Evolutionary conservation across 2,797 vertebrate genomes (phyloP), one percentile per base, ranked within the genome.

Genomic region (Gastrophryne carolinensis): DNA sequence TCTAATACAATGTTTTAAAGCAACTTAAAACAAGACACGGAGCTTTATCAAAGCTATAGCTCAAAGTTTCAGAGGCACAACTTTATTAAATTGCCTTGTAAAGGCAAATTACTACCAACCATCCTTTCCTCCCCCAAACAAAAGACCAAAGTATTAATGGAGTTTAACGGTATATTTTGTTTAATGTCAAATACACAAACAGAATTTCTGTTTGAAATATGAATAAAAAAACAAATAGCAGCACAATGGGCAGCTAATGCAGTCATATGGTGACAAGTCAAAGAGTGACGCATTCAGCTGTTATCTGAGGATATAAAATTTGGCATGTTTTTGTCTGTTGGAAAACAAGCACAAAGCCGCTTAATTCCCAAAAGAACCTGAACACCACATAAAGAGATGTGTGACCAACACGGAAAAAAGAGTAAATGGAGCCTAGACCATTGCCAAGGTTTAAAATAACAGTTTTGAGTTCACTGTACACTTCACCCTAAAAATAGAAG

Each of bases 1-100:
- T 88, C 93, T 93, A 95, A 90, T 95, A 98, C 93, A 96, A 83
- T 90, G 94, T 90, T 91, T 93, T 86, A 87, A 95, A 96, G 93
- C 92, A 91, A 92, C 86, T 91, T 85, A 89, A 91, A 94, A 93
- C 90, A 87, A 90, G 90, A 91, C 89, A 91, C 89, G 84, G 88
- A 93, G 91, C 91, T 92, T 90, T 92, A 92, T 87, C 83, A 90
- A 93, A 90, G 92, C 89, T 92, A 90, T 87, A 90, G 86, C 84
- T 86, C 86, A 79, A 89, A 87, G 85, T 84, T 86, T 87, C 85
- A 88, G 90, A 91, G 90, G 88, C 80, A 80, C 79, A 65, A 84
- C 86, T 83, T 82, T 80, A 80, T 17, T 76, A 29, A 47, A 57
- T 83, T 85, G 84, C 88, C 89, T 90, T 91, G 85, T 88, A 85